Evolutionary conservation across 2,797 vertebrate genomes (phyloP).

Genomic region (Falco peregrinus): DNA sequence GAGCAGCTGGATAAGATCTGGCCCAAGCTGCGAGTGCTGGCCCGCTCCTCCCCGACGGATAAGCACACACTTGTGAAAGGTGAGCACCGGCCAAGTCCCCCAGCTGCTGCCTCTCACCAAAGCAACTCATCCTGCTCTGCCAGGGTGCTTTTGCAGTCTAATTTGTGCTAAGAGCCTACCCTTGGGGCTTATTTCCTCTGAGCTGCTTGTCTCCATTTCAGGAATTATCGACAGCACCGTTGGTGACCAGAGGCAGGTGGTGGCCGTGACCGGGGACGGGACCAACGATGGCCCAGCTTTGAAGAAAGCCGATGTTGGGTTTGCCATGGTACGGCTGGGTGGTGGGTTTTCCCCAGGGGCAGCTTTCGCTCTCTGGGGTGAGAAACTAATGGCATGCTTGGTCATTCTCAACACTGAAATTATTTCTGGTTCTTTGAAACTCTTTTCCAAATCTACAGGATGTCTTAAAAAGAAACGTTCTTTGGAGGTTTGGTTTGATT

Average conservation of each 20-base stretch:
- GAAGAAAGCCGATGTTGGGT: slow-evolving; percentile 98
- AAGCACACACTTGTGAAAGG: slow-evolving; percentile 99
- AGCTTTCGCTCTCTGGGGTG: not conserved
- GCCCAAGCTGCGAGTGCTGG: slow-evolving; percentile 94
- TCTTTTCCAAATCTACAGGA: not conserved
- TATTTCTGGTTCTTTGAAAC: accelerated
- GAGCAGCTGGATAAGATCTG: slow-evolving; percentile 97
- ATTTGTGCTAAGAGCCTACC: not conserved
- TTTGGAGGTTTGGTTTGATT: not conserved
- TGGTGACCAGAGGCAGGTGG: slow-evolving; percentile 91
- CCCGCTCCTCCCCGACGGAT: slow-evolving; percentile 94
- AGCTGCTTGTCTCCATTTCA: slow-evolving; percentile 25
- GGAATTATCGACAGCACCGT: slow-evolving; percentile 98
- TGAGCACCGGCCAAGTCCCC: slow-evolving; percentile 56
- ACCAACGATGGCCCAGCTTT: slow-evolving; percentile 97
- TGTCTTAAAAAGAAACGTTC: not conserved
- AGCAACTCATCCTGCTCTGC: not conserved
- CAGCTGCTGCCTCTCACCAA: accelerated
- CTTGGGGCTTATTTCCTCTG: not conserved
- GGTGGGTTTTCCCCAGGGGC: accelerated
- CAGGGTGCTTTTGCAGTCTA: accelerated
- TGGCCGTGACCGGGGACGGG: slow-evolving; percentile 96
- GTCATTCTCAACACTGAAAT: not conserved
- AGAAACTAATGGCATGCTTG: accelerated
- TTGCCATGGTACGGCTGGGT: slow-evolving; percentile 88